Conservation (phyloP, 1,140 invertebrate genomes). For the Saccostrea echinata region DNA sequence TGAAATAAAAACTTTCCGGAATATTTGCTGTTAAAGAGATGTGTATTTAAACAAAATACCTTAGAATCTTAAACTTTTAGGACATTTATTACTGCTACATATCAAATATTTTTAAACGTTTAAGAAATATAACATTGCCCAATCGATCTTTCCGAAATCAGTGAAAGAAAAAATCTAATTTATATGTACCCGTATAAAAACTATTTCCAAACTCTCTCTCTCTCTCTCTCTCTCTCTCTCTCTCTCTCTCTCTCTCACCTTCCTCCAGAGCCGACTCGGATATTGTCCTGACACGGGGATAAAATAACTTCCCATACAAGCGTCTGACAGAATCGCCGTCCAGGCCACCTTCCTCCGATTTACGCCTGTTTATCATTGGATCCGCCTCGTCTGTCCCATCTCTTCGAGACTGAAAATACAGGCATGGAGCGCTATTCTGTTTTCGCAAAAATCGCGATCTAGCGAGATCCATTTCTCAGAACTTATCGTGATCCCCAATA, state of each 20-base stretch:
- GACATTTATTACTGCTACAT: too few relatives aligned
- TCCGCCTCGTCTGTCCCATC: neutral
- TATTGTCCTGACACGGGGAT: conserved; percentile 20
- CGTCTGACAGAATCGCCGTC: conserved; percentile 9
- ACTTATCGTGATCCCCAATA: neutral
- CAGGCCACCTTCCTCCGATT: neutral
- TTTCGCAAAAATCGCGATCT: neutral
- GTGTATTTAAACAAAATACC: too few relatives aligned
- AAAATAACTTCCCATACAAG: conserved; percentile 4
- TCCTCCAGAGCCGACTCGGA: conserved; percentile 4
- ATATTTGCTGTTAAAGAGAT: too few relatives aligned
- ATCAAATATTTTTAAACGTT: too few relatives aligned
- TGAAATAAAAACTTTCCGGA: neutral
- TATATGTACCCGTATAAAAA: too few relatives aligned
- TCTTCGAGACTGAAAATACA: too few relatives aligned
- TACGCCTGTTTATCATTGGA: conserved; percentile 4
- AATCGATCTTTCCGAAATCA: too few relatives aligned
- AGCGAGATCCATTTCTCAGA: neutral
- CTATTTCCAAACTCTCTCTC: too few relatives aligned
- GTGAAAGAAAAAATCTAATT: neutral
- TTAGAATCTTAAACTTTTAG: too few relatives aligned
- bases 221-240: conserved; percentile 30
- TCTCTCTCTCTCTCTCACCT: conserved; percentile 10
- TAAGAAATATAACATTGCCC: too few relatives aligned
- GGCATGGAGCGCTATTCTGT: neutral